Evolutionary conservation across 92 coral and sea anemone genomes (phyloP), one percentile per base, ranked within the genome.

Genomic region (Palythoa grandis): DNA sequence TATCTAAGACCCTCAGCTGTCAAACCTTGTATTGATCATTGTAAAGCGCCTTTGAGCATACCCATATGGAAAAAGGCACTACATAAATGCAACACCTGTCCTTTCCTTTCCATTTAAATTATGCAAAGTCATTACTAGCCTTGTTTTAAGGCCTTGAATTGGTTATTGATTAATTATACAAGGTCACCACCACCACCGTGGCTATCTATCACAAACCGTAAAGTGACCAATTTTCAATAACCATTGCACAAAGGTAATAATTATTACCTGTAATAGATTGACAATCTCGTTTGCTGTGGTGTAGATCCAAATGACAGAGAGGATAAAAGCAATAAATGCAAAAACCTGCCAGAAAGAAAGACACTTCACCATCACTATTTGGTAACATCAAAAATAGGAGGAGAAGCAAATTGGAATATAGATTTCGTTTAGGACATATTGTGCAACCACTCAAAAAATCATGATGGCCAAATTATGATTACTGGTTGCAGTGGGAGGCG

Each of bases 271-370:
- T 11, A 96, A 88, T 22, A 96, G 69, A 77, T 96, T 95, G 24
- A 96, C 98, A 54, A 96, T 92, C 87, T 96, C 99, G 70, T 90
- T 96, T 11, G 99, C 99, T 14, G 94, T 96, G 37, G 88, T 75
- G 90, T 93, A 96, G 78, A 96, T 95, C 99, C 99, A 96, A 68
- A 95, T 89, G 16, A 96, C 99, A 3, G 99, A 91, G 11, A 90
- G 86, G 17, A 89, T 76, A 74, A 96, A 96, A 24, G 97, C 98
- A 85, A 90, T 70, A 89, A 88, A 90, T 1, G 95, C 95, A 79
- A 96, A 95, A 74, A 90, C 56, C 99, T 96, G 70, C 73, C 53
- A 67, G 9, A 75, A 15, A 68, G 82, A 75, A 63, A 48, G 2
- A 9, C 24, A n/a, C 61, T 23, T 74, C 10, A 22, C 50, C 7